Evolutionary conservation across 1,140 invertebrate species (phyloP), one percentile per base, ranked within the genome.

Genomic region (Aphaenogaster floridana): DNA sequence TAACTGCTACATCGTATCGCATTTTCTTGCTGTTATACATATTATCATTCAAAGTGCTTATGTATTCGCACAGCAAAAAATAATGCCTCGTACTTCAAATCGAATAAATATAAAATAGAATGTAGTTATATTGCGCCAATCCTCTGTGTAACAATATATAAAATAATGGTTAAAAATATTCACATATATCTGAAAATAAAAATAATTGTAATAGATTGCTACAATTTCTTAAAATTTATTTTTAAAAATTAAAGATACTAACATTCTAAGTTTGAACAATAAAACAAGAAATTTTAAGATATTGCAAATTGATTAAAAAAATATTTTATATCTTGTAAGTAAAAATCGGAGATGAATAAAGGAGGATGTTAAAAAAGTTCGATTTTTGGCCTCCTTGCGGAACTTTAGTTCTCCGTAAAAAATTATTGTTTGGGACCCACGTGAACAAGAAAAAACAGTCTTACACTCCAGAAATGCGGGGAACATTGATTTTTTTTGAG

Each of bases 101-200:
- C 2, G 45, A n/a, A 39, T 74, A 5, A 74, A 74, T 57, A 74
- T 76, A 76, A 76, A 59, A 42, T 3, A 0, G 2, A 76, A 15
- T 21, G 2, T 5, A 36, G 4, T 6, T 74, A 36, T 57, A 34
- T 34, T 8, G 42, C 4, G 17, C 2, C n/a, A 45, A 48, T 48
- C 48, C 3, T 21, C 4, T 66, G 15, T 42, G 15, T 63, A 36
- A 57, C n/a, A 57, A 57, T 63, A n/a, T 68, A 17, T 68, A 28
- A 0, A 28, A 68, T 68, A 68, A 4, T 68, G 28, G 4, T 63
- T 57, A 8, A 64, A 63, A 64, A 64, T 63, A 36, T 63, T 13
- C 17, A 64, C 36, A 64, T 64, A 8, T 21, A 28, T 15, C 1
- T 13, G 13, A 34, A 61, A 61, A n/a, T 15, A 9, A 61, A 34